These are phyloP conservation scores for Calliopsis andreniformis DNA, from an alignment of 1,140 invertebrate genomes.

Conservation along the genomic window DNA sequence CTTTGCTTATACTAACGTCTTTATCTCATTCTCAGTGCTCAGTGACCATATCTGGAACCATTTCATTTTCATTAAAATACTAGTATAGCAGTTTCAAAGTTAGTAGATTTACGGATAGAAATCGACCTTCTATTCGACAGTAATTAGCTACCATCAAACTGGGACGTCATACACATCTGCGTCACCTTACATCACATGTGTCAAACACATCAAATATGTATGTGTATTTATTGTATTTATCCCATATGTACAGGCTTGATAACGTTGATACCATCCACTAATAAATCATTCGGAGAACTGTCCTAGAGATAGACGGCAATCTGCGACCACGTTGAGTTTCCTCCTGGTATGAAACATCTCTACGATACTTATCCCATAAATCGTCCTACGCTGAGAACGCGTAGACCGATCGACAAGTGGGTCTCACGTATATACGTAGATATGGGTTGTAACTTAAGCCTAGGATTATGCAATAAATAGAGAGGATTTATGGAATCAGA, in stretches of 20 bases:
- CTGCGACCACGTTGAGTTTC: constrained; percentile 39
- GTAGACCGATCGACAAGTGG: background rate
- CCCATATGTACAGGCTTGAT: too few relatives aligned
- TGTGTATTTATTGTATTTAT: background rate
- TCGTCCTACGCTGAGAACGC: background rate
- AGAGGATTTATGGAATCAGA: constrained; percentile 35
- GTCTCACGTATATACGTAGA: background rate
- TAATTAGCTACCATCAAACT: too few relatives aligned
- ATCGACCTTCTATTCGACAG: too few relatives aligned
- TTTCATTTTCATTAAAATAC: too few relatives aligned
- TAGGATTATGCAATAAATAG: constrained; percentile 12
- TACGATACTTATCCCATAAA: background rate
- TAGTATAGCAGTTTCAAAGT: too few relatives aligned
- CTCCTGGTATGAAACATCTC: constrained; percentile 49
- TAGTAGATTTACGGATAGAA: too few relatives aligned
- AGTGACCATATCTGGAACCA: too few relatives aligned
- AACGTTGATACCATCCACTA: constrained; percentile 63
- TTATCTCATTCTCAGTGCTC: too few relatives aligned
- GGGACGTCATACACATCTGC: too few relatives aligned
- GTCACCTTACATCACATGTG: too few relatives aligned
- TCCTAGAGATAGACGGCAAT: constrained; percentile 53
- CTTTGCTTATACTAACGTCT: too few relatives aligned
- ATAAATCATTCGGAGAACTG: constrained; percentile 64
- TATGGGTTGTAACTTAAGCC: background rate
- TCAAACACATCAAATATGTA: too few relatives aligned